Base-by-base conservation (phyloP, 2,113 vertebrate species). In the Larimichthys crocea region DNA sequence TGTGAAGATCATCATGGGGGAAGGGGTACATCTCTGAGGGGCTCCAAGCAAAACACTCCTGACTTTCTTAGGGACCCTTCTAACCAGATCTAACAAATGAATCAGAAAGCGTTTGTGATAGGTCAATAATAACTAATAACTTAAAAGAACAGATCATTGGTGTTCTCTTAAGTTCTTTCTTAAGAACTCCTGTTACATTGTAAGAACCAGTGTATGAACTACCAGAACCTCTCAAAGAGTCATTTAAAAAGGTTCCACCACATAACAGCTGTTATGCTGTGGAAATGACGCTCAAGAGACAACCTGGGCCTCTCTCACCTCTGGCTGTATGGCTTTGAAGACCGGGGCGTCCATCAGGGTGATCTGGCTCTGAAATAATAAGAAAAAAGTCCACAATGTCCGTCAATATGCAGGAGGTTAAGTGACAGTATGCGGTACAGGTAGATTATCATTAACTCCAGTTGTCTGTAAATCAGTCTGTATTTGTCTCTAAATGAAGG, bases 241-340 rank as follows among this genome's bases (percentile, higher is more conserved):
- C 7, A 1, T 52, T 42, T 24, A 52, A 44, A 44, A 74, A 40
- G 48, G 55, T 48, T 72, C 48, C 22, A 19, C n/a, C 35, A 65
- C 26, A 26, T 26, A 26, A 26, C 15, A 67, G 20, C n/a, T 61
- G 66, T 22, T 35, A 26, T 1, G 22, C 9, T 56, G 40, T 61
- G 35, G 31, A 73, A 69, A 52, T 16, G 4, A 66, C 15, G n/a
- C 50, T 77, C 24, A 35, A 15, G 24, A 50, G 57, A 52, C 31
- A 57, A 63, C 11, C 24, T 12, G 19, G 9, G 9, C 55, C 26
- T 56, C 26, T 85, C 95, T 85, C 93, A 99, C 97, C 97, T 98
- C 97, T 3, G 97, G 97, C 67, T 98, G 97, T 90, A 99, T 98
- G 67, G 96, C 97, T 96, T 96, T 98, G 82, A 98, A 99, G 72